phyloP scores from a whole-genome alignment of 1,140 invertebrate species.

The Papilio machaon region DNA sequence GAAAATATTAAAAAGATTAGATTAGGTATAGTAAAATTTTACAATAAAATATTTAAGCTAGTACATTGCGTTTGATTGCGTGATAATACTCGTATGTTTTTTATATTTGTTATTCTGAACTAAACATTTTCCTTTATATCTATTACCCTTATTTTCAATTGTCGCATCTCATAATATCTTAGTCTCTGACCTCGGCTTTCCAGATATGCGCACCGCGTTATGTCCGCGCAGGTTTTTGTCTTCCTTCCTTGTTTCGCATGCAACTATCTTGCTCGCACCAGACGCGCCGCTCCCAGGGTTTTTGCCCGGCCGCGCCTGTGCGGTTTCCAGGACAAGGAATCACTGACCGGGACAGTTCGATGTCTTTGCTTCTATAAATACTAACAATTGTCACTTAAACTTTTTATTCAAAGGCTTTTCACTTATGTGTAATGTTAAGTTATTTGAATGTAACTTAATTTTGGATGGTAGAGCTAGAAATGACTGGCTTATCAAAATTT shows the following conservation, averaged over 20 bases:
- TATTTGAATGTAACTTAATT: neutral
- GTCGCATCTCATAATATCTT: neutral
- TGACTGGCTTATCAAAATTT: too few species aligned
- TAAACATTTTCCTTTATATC: neutral
- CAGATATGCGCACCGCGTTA: slow-evolving; percentile 50
- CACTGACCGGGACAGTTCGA: slow-evolving; percentile 38
- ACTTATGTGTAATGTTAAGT: slow-evolving; percentile 8
- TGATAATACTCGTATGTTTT: too few species aligned
- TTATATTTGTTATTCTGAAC: too few species aligned
- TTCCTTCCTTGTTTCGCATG: slow-evolving; percentile 39
- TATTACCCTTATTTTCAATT: neutral
- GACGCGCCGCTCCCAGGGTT: slow-evolving; percentile 53
- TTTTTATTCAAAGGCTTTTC: slow-evolving; percentile 37
- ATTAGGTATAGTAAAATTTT: neutral
- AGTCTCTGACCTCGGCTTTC: slow-evolving; percentile 43
- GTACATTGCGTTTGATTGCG: neutral
- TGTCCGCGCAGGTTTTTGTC: slow-evolving; percentile 48
- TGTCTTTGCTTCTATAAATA: slow-evolving; percentile 38
- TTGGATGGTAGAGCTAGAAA: neutral
- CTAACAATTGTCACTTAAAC: slow-evolving; percentile 34
- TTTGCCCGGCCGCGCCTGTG: slow-evolving; percentile 45
- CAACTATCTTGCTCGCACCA: slow-evolving; percentile 48
- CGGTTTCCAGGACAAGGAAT: slow-evolving; percentile 38
- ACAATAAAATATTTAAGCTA: neutral
- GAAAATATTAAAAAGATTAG: too few species aligned